Evolutionary conservation across 2,113 vertebrate species (phyloP), one percentile per base, ranked within the genome.

Genomic region (Formicarius rufipectus): DNA sequence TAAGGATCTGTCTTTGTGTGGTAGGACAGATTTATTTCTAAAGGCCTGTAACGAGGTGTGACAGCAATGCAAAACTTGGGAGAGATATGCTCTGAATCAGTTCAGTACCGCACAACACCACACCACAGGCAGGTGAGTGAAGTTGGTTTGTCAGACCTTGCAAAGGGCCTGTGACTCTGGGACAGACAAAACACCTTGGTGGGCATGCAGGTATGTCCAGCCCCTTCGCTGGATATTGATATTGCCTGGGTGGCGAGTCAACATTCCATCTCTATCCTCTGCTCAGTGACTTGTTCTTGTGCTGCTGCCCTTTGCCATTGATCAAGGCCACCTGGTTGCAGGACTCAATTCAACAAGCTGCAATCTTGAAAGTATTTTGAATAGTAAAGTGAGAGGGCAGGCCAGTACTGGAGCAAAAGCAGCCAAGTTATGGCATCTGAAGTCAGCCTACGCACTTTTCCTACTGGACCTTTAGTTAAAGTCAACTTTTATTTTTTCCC

Each of bases 341-440:
- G 39, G 35, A 37, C 72, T 88, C 78, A 59, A 39, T 62, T 71
- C 72, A 88, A 81, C 75, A 94, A 79, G 63, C 33, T 2, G 1
- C 4, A 4, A 90, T 80, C 59, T 86, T 71, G 85, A 86, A 91
- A 93, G 84, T 80, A 91, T 93, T 96, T 95, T 91, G 58, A 85
- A 95, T 92, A 89, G 50, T 74, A 85, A 83, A 45, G 24, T 67
- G 67, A 93, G 75, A 94, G 82, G 13, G 27, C 44, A 93, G 68
- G 93, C 68, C 82, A 88, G 25, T 33, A 50, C 5, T 63, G 30
- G 14, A 49, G 42, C 47, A 50, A 77, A 92, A 88, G 50, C 30
- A 53, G 94, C 78, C 93, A 96, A 95, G 63, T 90, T 73, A 90
- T 30, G 62, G 85, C 63, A 91, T 85, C 90, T 92, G 85, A 94